A percentile compares a stretch with the other conserved stretches of the same genome.
Evolutionary conservation across 2,888 invertebrate genomes (phyloP).

Genomic region (Spisula solida): DNA sequence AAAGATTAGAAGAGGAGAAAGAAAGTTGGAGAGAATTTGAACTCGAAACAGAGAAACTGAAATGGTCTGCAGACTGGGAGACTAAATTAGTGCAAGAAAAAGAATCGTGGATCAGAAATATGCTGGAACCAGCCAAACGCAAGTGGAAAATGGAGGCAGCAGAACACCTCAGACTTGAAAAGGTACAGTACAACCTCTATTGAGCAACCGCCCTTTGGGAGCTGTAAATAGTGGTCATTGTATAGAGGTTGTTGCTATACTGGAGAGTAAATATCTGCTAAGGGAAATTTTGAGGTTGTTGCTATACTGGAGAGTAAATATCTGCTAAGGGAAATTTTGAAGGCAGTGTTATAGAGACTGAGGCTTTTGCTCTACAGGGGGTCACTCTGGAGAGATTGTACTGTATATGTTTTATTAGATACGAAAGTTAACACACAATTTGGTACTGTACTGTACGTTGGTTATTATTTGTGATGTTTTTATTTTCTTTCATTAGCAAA

Average conservation of each 20-base stretch:
- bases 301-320: too few species aligned
- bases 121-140: constrained; percentile 66
- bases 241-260: too few species aligned
- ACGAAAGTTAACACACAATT: background rate
- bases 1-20: constrained; percentile 59
- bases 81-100: constrained; percentile 55
- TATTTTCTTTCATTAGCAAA: too few species aligned
- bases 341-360: too few species aligned
- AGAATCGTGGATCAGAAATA: constrained; percentile 61
- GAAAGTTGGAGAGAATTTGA: constrained; percentile 68
- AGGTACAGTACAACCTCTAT: too few species aligned
- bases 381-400: too few species aligned
- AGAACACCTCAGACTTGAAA: constrained; percentile 58
- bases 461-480: background rate
- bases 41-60: constrained; percentile 67
- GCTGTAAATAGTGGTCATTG: too few species aligned
- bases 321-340: too few species aligned
- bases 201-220: too few species aligned
- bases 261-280: too few species aligned
- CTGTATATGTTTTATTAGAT: background rate
- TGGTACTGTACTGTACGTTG: background rate
- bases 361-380: too few species aligned
- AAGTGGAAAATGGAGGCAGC: constrained; percentile 62
- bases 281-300: too few species aligned
- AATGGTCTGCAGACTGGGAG: constrained; percentile 65